Evolutionary conservation across 1,140 invertebrate genomes (phyloP).

Genomic region (Contarinia nasturtii): DNA sequence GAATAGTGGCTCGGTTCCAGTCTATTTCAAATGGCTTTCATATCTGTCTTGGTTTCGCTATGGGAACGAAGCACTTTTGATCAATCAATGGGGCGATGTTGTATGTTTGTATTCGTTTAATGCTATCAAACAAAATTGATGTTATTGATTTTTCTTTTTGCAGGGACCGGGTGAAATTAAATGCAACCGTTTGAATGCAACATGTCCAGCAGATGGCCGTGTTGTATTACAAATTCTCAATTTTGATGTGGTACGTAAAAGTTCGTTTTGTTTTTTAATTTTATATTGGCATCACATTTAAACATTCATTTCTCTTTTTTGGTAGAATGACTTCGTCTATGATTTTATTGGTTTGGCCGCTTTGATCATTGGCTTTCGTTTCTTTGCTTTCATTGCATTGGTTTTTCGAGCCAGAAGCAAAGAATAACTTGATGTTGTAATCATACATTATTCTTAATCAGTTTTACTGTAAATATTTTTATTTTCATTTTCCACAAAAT

Average conservation of each 20-base stretch:
- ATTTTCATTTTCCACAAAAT: background rate
- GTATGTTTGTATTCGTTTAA: too few relatives aligned
- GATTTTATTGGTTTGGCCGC: conserved; percentile 49
- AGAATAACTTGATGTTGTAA: conserved; percentile 8
- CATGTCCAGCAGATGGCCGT: conserved; percentile 53
- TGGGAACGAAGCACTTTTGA: conserved; percentile 78
- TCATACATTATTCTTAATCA: background rate
- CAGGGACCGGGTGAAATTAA: conserved; percentile 36
- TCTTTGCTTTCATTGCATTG: conserved; percentile 56
- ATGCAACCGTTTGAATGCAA: conserved; percentile 46
- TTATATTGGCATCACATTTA: too few relatives aligned
- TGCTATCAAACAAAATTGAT: too few relatives aligned
- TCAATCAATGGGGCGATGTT: conserved; percentile 80
- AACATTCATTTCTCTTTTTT: conserved; percentile 17
- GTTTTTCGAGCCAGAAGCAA: conserved; percentile 34
- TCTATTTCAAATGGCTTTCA: conserved; percentile 77
- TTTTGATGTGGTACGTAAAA: conserved; percentile 43
- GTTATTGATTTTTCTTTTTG: too few relatives aligned
- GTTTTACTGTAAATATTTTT: background rate
- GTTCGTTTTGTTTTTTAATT: too few relatives aligned
- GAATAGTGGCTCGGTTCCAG: conserved; percentile 73
- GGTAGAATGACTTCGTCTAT: conserved; percentile 44
- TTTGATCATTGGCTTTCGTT: conserved; percentile 55
- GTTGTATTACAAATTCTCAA: conserved; percentile 60
- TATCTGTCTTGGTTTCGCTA: conserved; percentile 93